phyloP scores from a whole-genome alignment of 2,888 invertebrate genomes.

The Tuta absoluta region DNA sequence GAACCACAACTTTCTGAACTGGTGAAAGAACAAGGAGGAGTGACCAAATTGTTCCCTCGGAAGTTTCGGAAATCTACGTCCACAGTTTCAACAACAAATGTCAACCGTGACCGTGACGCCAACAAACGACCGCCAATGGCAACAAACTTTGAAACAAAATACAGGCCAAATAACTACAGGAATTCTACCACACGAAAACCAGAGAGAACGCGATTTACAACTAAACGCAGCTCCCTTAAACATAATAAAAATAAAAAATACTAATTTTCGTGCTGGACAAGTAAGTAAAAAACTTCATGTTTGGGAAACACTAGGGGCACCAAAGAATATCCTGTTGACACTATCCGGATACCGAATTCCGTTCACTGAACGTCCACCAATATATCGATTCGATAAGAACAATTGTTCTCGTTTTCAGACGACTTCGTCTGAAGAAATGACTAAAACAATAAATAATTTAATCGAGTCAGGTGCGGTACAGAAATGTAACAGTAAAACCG shows the following conservation, averaged over 20 bases:
- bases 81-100: too few species aligned
- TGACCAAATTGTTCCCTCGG: not conserved
- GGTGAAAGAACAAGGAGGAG: conserved; percentile 15
- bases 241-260: conserved; percentile 19
- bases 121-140: too few species aligned
- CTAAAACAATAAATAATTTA: conserved; percentile 24
- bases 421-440: conserved; percentile 16
- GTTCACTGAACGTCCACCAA: conserved; percentile 24
- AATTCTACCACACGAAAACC: too few species aligned
- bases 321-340: too few species aligned
- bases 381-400: conserved; percentile 17
- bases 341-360: not conserved
- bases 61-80: not conserved
- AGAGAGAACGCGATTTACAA: too few species aligned
- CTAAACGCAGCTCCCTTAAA: too few species aligned
- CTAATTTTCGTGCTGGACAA: conserved; percentile 27
- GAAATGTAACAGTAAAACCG: conserved; percentile 24
- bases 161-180: conserved; percentile 11
- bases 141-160: not conserved
- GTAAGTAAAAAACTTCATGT: conserved; percentile 15
- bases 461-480: conserved; percentile 24
- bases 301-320: not conserved
- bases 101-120: too few species aligned
- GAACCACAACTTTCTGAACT: conserved; percentile 34
- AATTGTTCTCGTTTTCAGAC: conserved; percentile 14